A percentile compares a stretch with the other conserved stretches of the same genome.
These are phyloP conservation scores for Neostethus bicornis DNA, from an alignment of 2,797 vertebrate species.

Conservation along the genomic window DNA sequence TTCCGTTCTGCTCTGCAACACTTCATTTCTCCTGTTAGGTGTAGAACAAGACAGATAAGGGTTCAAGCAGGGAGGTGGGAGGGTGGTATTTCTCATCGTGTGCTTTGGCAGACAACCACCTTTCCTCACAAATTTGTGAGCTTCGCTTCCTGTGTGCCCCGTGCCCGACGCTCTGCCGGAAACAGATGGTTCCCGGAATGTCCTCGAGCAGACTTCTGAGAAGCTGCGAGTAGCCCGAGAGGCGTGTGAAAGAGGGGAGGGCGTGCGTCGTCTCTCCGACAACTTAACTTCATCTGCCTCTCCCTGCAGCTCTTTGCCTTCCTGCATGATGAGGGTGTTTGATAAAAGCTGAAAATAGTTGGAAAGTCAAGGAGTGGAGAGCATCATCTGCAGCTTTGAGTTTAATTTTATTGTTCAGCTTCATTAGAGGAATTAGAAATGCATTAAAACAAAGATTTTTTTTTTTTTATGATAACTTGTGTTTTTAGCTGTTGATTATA, in stretches of 20 bases:
- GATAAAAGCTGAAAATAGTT: conserved; percentile 30
- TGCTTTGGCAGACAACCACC: conserved; percentile 79
- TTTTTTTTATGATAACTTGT: no score
- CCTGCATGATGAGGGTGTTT: conserved; percentile 27
- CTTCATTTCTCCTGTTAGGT: conserved; percentile 67
- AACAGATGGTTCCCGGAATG: conserved; percentile 88
- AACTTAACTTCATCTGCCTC: conserved; percentile 56
- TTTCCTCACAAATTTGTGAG: conserved; percentile 80
- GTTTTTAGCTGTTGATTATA: no score
- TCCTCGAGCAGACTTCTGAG: conserved; percentile 79
- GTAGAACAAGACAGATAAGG: conserved; percentile 56
- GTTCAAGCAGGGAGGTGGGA: conserved; percentile 49
- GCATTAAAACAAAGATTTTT: not conserved
- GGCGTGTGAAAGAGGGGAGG: conserved; percentile 62
- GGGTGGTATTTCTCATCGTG: conserved; percentile 70
- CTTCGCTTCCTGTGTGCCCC: conserved; percentile 77
- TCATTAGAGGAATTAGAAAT: not conserved
- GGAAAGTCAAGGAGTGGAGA: conserved; percentile 10
- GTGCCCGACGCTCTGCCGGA: conserved; percentile 67
- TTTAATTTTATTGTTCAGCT: conserved; percentile 2
- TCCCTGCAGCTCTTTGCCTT: conserved; percentile 30
- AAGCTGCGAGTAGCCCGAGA: conserved; percentile 77
- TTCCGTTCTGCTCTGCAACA: conserved; percentile 51
- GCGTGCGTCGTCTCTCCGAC: conserved; percentile 20
- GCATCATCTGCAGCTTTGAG: conserved; percentile 2